Conservation (phyloP, 2,888 invertebrate genomes). For the Hemithea aestivaria region DNA sequence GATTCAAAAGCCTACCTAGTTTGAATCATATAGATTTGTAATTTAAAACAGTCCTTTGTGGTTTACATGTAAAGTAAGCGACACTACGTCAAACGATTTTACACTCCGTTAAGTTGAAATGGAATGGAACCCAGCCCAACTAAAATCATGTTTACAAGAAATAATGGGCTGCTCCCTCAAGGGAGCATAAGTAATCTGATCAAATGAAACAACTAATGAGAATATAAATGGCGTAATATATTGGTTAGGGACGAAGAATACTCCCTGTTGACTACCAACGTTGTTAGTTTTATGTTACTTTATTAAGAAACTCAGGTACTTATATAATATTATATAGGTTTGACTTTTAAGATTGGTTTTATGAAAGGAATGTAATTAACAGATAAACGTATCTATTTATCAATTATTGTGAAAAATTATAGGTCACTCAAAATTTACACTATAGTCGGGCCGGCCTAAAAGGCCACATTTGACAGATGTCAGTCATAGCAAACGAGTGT, state of each 20-base stretch:
- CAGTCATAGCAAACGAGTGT: too few relatives aligned
- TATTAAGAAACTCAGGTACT: constrained; percentile 22
- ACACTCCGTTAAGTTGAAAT: constrained; percentile 51
- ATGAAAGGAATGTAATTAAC: too few relatives aligned
- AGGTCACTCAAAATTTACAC: too few relatives aligned
- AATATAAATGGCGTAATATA: constrained; percentile 71
- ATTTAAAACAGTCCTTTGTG: background rate
- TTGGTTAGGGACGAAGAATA: constrained; percentile 60
- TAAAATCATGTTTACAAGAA: constrained; percentile 56
- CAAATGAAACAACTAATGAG: constrained; percentile 73
- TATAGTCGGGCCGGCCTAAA: too few relatives aligned
- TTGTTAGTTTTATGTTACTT: constrained; percentile 23
- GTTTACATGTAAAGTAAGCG: constrained; percentile 2
- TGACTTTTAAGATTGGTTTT: too few relatives aligned
- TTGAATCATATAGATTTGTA: background rate
- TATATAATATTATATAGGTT: constrained; percentile 6
- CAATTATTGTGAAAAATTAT: too few relatives aligned
- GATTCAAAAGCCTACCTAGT: background rate
- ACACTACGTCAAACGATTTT: constrained; percentile 37
- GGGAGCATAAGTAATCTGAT: constrained; percentile 65
- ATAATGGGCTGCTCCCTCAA: constrained; percentile 57
- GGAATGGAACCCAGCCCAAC: constrained; percentile 49
- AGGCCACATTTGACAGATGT: too few relatives aligned
- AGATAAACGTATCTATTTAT: too few relatives aligned
- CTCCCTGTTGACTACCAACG: constrained; percentile 39